Conservation (phyloP, 2,113 vertebrate genomes). For the Aspiorhynchus laticeps region DNA sequence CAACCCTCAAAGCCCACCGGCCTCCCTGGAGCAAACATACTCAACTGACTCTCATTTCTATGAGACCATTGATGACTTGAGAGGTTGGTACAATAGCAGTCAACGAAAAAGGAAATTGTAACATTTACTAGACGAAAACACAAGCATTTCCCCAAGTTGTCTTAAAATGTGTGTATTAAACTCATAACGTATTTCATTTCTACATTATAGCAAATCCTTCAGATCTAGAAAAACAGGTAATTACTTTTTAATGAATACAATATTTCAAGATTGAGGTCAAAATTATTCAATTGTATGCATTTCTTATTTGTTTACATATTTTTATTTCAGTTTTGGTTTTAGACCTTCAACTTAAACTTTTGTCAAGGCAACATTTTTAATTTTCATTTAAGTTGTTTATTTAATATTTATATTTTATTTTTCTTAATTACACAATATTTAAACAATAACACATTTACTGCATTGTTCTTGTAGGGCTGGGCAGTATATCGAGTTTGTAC, state of each 20-base stretch:
- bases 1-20: slow-evolving; percentile 36
- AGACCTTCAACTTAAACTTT: not conserved
- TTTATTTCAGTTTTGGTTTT: not conserved
- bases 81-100: not conserved
- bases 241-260: not conserved
- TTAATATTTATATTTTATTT: not conserved
- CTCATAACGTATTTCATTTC: slow-evolving; percentile 24
- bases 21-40: not conserved
- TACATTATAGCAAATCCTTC: slow-evolving; percentile 40
- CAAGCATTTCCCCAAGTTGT: not conserved
- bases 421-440: too few species aligned
- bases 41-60: not conserved
- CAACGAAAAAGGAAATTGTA: too few species aligned
- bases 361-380: not conserved
- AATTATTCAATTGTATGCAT: not conserved
- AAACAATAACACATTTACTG: too few species aligned
- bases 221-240: slow-evolving; percentile 49
- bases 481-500: too few species aligned
- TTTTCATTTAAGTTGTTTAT: not conserved
- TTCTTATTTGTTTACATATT: not conserved
- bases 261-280: not conserved
- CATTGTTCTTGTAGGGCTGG: not conserved
- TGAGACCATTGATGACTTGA: slow-evolving; percentile 44
- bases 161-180: not conserved
- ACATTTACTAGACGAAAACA: not conserved